Base-by-base conservation (phyloP, 92 coral and sea anemone species). In the Phymanthus crucifer region DNA sequence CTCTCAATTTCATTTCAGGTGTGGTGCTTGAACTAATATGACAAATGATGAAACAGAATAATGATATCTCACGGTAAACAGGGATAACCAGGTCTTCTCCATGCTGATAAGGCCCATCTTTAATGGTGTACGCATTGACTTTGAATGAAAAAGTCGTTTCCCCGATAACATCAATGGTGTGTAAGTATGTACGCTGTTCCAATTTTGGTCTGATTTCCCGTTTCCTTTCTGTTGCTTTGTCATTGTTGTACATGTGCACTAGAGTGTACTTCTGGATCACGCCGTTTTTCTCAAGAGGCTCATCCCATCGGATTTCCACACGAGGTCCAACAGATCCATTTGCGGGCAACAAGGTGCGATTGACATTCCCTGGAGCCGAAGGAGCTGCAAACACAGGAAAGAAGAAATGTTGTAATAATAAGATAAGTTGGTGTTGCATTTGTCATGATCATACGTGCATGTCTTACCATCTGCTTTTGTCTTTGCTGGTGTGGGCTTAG, bases 311-410 rank as follows among this genome's bases (percentile, higher is more conserved):
- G 2, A 82, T 50, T 71, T 66, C 66, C 35, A 82, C 14, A 31
- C 32, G 65, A 6, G 80, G 80, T 26, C 80, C 56, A 6, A 32
- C n/a, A 6, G 24, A 35, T 40, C 34, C 35, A n/a, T 21, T 38
- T 13, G 80, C 80, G 0, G 21, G 33, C 4, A 82, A 27, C n/a
- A 34, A 21, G 8, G 66, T 35, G 29, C 29, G 8, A 16, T 13
- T 24, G 10, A 82, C 33, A 0, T 24, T 50, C 16, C 19, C 32
- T 31, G 86, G 86, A 32, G 31, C 75, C 17, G 74, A n/a, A 7
- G 86, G 86, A 19, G 86, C 86, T 82, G 38, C 4, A 29, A 45
- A n/a, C n/a, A n/a, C n/a, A n/a, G n/a, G n/a, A n/a, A n/a, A n/a
- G n/a, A n/a, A n/a, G n/a, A n/a, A n/a, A n/a, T n/a, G n/a, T n/a